These are phyloP conservation scores for Phalangium opilio DNA, from an alignment of 2,888 invertebrate species.

Conservation along the genomic window DNA sequence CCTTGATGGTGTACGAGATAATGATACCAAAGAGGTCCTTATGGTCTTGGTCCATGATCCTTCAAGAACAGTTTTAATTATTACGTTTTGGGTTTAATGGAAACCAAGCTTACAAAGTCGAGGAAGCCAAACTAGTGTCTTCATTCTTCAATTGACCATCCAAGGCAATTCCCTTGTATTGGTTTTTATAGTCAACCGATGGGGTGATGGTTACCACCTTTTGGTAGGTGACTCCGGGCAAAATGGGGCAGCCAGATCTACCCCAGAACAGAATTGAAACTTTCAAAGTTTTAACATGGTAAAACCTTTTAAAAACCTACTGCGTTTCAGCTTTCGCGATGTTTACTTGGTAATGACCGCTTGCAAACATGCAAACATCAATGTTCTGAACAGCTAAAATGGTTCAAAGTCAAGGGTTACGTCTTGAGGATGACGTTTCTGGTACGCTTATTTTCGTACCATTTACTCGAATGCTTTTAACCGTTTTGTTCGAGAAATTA, in stretches of 20 bases:
- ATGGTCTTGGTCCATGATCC: constrained; percentile 57
- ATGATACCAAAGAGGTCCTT: constrained; percentile 89
- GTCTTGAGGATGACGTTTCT: background rate
- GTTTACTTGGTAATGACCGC: constrained; percentile 79
- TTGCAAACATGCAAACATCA: constrained; percentile 88
- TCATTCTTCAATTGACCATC: constrained; percentile 73
- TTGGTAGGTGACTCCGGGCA: constrained; percentile 70
- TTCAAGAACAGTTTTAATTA: constrained; percentile 27
- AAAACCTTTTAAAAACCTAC: constrained; percentile 46
- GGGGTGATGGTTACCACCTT: constrained; percentile 76
- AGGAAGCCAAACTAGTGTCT: constrained; percentile 74
- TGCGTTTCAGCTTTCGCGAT: constrained; percentile 79
- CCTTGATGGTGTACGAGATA: constrained; percentile 87
- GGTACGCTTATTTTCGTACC: background rate
- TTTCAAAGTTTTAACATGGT: too few species aligned
- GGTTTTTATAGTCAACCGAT: constrained; percentile 55
- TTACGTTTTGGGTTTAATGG: background rate
- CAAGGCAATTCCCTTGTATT: constrained; percentile 74
- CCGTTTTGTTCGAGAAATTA: constrained; percentile 87
- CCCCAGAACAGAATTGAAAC: background rate
- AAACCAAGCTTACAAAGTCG: constrained; percentile 51
- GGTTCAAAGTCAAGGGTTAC: constrained; percentile 1
- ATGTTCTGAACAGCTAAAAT: constrained; percentile 70
- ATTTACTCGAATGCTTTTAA: constrained; percentile 76
- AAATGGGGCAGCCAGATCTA: constrained; percentile 76